phyloP scores from a whole-genome alignment of 2,888 invertebrate genomes.

The Drosophila paramelanica region DNA sequence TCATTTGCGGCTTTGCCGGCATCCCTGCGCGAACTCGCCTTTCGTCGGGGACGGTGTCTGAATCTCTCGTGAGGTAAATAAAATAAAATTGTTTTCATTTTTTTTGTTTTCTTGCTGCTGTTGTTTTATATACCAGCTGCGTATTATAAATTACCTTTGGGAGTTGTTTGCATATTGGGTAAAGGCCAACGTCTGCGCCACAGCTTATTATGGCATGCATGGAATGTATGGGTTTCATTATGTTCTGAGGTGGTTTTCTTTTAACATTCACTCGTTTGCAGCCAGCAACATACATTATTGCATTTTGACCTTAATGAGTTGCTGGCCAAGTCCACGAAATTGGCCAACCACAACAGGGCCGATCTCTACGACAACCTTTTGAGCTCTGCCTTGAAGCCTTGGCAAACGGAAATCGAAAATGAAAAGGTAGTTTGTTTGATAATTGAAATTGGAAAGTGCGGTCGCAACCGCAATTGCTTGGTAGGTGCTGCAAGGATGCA shows the following conservation, averaged over 20 bases:
- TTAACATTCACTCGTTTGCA: constrained; percentile 11
- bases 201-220: constrained; percentile 28
- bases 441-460: constrained; percentile 64
- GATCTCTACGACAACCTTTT: background rate
- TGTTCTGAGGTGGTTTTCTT: background rate
- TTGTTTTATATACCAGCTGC: constrained; percentile 52
- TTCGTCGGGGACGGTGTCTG: constrained; percentile 41
- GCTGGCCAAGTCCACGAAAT: constrained; percentile 38
- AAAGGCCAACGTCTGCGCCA: constrained; percentile 29
- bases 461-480: constrained; percentile 10
- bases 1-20: constrained; percentile 77
- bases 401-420: constrained; percentile 65
- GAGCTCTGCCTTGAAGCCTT: constrained; percentile 29
- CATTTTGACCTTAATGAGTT: constrained; percentile 64
- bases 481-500: background rate
- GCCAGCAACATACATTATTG: constrained; percentile 55
- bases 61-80: constrained; percentile 80
- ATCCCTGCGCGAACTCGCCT: constrained; percentile 36
- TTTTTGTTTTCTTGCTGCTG: constrained; percentile 21
- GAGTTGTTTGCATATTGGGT: constrained; percentile 60
- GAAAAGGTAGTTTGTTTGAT: constrained; percentile 43
- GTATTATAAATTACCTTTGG: constrained; percentile 69
- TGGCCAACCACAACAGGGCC: constrained; percentile 30
- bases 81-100: constrained; percentile 79
- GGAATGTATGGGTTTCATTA: constrained; percentile 25